Conservation (phyloP, 2,888 invertebrate species). For the Nymphalis polychloros region DNA sequence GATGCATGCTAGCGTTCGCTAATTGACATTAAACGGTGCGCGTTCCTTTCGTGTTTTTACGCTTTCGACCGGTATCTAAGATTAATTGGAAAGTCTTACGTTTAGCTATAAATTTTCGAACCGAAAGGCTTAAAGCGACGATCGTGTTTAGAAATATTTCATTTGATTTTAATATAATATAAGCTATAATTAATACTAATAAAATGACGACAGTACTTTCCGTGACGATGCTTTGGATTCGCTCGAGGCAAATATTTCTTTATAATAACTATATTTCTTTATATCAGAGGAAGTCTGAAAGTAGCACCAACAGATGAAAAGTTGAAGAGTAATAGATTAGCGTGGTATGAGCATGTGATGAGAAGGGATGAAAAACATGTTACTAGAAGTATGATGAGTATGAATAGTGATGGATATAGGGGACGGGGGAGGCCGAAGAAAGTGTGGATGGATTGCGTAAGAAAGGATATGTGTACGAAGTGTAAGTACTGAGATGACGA, state of each 20-base stretch:
- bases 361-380: no score
- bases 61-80: slow-evolving; percentile 48
- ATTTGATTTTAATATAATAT: slow-evolving; percentile 3
- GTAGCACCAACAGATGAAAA: no score
- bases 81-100: slow-evolving; percentile 49
- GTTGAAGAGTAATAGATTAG: no score
- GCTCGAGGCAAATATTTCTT: not conserved
- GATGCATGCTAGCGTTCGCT: slow-evolving; percentile 43
- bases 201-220: slow-evolving; percentile 4
- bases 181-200: slow-evolving; percentile 2
- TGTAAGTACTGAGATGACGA: no score
- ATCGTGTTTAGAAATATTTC: not conserved
- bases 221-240: not conserved
- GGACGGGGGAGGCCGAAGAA: no score
- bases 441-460: no score
- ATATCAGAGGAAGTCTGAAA: no score
- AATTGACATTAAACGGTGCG: slow-evolving; percentile 72
- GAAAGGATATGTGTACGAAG: no score
- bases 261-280: no score
- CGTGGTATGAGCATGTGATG: no score
- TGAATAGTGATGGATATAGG: no score
- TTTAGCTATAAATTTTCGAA: slow-evolving; percentile 21
- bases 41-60: slow-evolving; percentile 66
- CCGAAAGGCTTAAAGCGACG: slow-evolving; percentile 10
- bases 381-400: no score